Evolutionary conservation across 2,888 invertebrate species (phyloP), one percentile per base, ranked within the genome.

Genomic region (Corbicula japonica): DNA sequence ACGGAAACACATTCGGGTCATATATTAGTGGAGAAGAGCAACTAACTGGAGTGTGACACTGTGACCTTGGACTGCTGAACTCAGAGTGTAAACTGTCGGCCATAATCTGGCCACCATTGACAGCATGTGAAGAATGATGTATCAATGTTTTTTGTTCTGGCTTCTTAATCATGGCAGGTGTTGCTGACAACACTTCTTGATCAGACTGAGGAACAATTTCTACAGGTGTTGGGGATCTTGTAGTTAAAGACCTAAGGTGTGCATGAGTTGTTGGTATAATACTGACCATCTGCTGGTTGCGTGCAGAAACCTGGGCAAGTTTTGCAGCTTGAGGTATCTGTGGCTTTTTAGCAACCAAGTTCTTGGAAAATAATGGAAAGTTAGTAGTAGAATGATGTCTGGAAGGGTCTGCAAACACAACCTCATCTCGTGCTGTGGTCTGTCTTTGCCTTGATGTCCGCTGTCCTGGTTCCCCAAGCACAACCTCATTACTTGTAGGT

Each of bases 1-100:
- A 91, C 21, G 91, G 91, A 76, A 92, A 92, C 35, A 68, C 30
- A 23, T 75, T 66, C 1, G 48, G 32, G 32, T 70, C 50, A 46
- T 70, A 65, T 26, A 6, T 15, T 32, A 18, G 5, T 28, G 32
- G 18, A 23, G 48, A 32, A 4, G 4, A 8, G 28, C 15, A 6
- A 30, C 28, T 54, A 12, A 10, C 28, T 18, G 66, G 41, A 28
- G 65, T 38, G 23, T 50, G 18, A 65, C 54, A 65, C 6, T 38
- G n/a, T 26, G 66, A 66, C 28, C 54, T 54, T 12, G 52, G 66
- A 26, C 66, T 41, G 8, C n/a, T n/a, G n/a, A n/a, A n/a, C n/a
- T n/a, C n/a, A n/a, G n/a, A n/a, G n/a, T n/a, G n/a, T n/a, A n/a
- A n/a, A n/a, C n/a, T n/a, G n/a, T n/a, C n/a, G n/a, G n/a, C n/a